Base-by-base conservation (phyloP, 2,113 vertebrate genomes). In the Cynocephalus volans region DNA sequence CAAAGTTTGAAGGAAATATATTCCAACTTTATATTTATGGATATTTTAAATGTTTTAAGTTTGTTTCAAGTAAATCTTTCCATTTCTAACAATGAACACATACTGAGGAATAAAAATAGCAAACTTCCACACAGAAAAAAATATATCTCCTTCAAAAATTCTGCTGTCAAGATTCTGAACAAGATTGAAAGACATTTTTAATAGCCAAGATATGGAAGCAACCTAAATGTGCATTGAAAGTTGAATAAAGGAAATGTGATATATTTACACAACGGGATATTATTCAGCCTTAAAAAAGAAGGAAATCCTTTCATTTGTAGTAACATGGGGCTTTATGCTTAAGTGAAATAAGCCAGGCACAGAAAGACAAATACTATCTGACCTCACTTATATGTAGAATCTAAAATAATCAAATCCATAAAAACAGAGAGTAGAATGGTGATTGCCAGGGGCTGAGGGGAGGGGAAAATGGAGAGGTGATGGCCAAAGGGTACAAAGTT, bases 1-100 rank as follows among this genome's bases (percentile, higher is more conserved):
- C 10, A 73, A 58, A 97, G 48, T 85, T 97, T 92, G 19, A 86
- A 89, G 95, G 50, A 88, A 83, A 50, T 70, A 10, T 84, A 88
- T 90, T 8, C 54, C n/a, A 95, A 94, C 62, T 96, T 90, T 79
- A 88, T 77, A 62, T 7, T 81, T 90, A 85, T 83, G 90, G 58
- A 91, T 58, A 86, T 86, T 83, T 89, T 96, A 93, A 96, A 65
- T 82, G 41, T 72, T 96, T 97, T 97, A 60, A 93, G 54, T 31
- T 95, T 65, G 21, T 94, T 54, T 14, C n/a, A 88, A 64, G 80
- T 48, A 81, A 96, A 79, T 87, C 36, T 84, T 90, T 96, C 56
- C 14, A 67, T 58, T 93, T 96, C 36, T 91, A 86, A 88, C 14
- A 92, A 76, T 72, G 60, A 95, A 94, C 26, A 72, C 8, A n/a